Evolutionary conservation across 2,797 vertebrate species (phyloP).

Genomic region (Thaleichthys pacificus): DNA sequence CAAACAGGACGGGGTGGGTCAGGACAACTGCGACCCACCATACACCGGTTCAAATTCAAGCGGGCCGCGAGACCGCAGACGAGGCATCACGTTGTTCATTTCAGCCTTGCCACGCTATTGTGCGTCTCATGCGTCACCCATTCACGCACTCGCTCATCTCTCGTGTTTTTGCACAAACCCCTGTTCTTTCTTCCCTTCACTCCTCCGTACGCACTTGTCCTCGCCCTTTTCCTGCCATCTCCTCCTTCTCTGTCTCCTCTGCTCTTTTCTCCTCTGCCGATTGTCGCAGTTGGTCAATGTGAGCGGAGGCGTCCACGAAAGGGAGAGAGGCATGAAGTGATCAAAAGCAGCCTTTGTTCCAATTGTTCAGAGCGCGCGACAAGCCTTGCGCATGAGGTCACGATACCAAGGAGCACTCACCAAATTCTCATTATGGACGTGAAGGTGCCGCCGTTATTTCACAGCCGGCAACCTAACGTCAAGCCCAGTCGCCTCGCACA

Average conservation of each 20-base stretch:
- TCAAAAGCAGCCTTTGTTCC: constrained; percentile 36
- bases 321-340: constrained; percentile 50
- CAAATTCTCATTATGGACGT: too few relatives aligned
- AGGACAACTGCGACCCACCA: too few relatives aligned
- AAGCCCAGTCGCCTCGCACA: too few relatives aligned
- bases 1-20: too few relatives aligned
- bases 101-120: too few relatives aligned
- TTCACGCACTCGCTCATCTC: constrained; percentile 44
- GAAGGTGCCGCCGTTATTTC: too few relatives aligned
- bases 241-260: constrained; percentile 13
- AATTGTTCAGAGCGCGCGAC: constrained; percentile 37
- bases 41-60: too few relatives aligned
- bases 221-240: constrained; percentile 35
- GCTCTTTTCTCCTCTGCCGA: constrained; percentile 21
- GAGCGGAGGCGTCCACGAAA: background rate
- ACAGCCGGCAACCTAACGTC: too few relatives aligned
- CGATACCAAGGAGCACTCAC: background rate
- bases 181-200: constrained; percentile 53
- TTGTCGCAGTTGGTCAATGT: constrained; percentile 43
- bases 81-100: too few relatives aligned
- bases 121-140: background rate
- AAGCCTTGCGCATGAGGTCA: constrained; percentile 45
- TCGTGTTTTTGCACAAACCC: constrained; percentile 55
- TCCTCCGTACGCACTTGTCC: constrained; percentile 74
- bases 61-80: too few relatives aligned